These are phyloP conservation scores for Heterohyrax brucei DNA, from an alignment of 2,797 vertebrate genomes.

Conservation along the genomic window DNA sequence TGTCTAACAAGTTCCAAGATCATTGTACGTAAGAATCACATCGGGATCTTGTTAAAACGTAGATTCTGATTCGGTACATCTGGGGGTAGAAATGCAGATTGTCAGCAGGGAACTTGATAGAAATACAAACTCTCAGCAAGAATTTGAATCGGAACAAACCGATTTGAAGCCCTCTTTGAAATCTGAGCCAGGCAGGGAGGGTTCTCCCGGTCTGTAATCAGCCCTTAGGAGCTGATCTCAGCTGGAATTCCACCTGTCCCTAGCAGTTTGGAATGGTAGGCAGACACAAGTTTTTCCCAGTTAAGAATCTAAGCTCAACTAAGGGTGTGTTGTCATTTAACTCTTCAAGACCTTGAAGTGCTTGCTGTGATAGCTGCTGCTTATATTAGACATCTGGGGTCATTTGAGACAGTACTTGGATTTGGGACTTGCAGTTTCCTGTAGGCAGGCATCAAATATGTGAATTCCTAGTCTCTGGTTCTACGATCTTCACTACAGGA, in stretches of 20 bases:
- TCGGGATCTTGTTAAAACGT: no score
- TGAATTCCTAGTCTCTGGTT: background rate
- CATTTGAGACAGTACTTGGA: constrained; percentile 23
- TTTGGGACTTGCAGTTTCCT: constrained; percentile 48
- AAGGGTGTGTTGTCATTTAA: constrained; percentile 59
- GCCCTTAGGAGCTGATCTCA: constrained; percentile 75
- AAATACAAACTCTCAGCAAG: no score
- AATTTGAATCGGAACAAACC: no score
- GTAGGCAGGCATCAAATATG: background rate
- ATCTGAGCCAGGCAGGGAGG: constrained; percentile 72
- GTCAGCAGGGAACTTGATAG: no score
- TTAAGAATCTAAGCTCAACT: constrained; percentile 51
- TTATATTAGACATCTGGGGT: constrained; percentile 29
- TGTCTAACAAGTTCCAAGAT: no score
- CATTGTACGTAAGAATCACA: no score
- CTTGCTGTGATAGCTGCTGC: background rate
- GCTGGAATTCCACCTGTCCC: constrained; percentile 81
- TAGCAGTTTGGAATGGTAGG: constrained; percentile 19
- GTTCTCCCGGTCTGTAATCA: constrained; percentile 72
- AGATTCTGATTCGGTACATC: no score
- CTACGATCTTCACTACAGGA: background rate
- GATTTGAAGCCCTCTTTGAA: background rate
- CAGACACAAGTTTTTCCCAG: constrained; percentile 18
- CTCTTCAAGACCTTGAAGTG: constrained; percentile 29
- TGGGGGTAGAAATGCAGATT: no score